A percentile compares a stretch with the other conserved stretches of the same genome.
These are phyloP conservation scores for Ctenodactylus gundi DNA, from an alignment of 2,113 vertebrate species.

Conservation along the genomic window DNA sequence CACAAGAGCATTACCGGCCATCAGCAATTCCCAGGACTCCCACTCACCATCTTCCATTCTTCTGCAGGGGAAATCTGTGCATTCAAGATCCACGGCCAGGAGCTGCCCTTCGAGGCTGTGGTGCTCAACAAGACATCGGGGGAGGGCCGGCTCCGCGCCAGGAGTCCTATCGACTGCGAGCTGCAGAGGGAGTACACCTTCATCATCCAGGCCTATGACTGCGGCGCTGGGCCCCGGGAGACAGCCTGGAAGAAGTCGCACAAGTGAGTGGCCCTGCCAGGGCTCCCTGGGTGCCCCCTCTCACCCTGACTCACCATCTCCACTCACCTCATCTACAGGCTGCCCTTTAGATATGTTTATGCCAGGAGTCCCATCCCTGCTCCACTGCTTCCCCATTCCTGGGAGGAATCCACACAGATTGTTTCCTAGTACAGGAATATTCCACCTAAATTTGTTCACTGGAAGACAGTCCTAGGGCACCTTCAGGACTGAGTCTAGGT, in stretches of 20 bases:
- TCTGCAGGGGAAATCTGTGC: conserved; percentile 96
- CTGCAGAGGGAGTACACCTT: conserved; percentile 97
- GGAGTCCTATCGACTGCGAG: conserved; percentile 94
- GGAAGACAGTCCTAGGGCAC: background rate
- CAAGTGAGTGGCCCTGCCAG: conserved; percentile 89
- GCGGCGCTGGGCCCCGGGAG: conserved; percentile 90
- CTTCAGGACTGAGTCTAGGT: background rate
- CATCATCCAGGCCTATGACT: conserved; percentile 98
- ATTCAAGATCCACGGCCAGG: conserved; percentile 95
- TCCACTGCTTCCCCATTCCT: background rate
- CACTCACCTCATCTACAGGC: background rate
- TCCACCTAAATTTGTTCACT: background rate
- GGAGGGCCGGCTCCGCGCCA: conserved; percentile 93
- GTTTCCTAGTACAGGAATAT: background rate
- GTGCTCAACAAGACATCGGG: conserved; percentile 97
- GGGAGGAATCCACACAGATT: background rate
- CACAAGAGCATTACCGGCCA: background rate
- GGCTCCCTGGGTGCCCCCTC: background rate
- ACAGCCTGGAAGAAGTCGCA: conserved; percentile 96
- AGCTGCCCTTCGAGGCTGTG: conserved; percentile 94
- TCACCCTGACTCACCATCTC: background rate
- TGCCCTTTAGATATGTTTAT: background rate
- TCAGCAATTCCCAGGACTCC: background rate
- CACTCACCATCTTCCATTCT: background rate
- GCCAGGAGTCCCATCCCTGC: too few relatives aligned